Evolutionary conservation across 2,113 vertebrate genomes (phyloP), one percentile per base, ranked within the genome.

Genomic region (Callaeas wilsoni): DNA sequence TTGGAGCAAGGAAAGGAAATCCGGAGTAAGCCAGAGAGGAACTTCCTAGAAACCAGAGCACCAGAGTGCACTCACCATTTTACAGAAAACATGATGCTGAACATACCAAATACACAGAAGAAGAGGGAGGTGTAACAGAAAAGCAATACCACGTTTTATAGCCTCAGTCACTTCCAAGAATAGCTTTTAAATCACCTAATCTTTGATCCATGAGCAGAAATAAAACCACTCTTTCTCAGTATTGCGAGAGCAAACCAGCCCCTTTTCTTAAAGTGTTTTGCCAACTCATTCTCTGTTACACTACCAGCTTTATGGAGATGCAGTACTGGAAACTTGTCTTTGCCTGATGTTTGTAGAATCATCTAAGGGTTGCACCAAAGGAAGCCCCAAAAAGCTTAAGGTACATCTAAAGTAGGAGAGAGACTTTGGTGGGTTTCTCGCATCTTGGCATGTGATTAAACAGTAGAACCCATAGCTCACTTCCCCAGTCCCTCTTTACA

Each of bases 401-500:
- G 7, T 13, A 3, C 39, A 71, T 30, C n/a, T 39, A 7, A 62
- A 26, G 17, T 20, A 46, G 30, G 20, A 79, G 46, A 49, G 7
- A 37, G 20, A 41, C 18, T 46, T 55, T 11, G 33, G 9, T 9
- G 37, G 4, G 14, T 47, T 78, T 79, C 41, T 60, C 74, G 12
- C 39, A 39, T 92, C 46, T 77, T 1, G 1, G 16, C 33, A 33
- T 1, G 3, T 10, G 37, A 32, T n/a, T 20, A 46, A 44, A 30
- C 1, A 69, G 32, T 5, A 53, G 55, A 16, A 35, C 6, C 25
- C 0, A 0, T 3, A 16, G 15, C 27, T 65, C 6, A 11, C 25
- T 56, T 39, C 25, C 23, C n/a, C 22, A 4, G 12, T 37, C 37
- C 7, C 41, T 46, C 52, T 77, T 62, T 13, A 57, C 8, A 16